Evolutionary conservation across 1,140 invertebrate genomes (phyloP), one percentile per base, ranked within the genome.

Genomic region (Neodiprion lecontei): DNA sequence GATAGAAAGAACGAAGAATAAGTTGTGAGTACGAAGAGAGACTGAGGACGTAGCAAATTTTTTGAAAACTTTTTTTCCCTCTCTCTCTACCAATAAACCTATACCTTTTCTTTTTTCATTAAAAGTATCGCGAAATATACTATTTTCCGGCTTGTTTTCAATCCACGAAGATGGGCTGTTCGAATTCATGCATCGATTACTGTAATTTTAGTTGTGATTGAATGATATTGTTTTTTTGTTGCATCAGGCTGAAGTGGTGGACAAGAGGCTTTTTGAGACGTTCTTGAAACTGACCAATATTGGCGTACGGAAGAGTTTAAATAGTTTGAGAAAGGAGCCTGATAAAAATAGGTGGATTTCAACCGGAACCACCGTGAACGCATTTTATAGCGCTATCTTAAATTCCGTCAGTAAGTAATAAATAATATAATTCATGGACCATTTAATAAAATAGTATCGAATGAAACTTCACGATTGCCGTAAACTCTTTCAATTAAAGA

Each of bases 381-480:
- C 94, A 4, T 96, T 93, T 85, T 95, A 95, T 79, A 95, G 94
- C 61, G 91, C 93, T 0, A 92, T 93, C 17, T 89, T 94, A n/a
- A 96, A 96, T 85, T 93, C 93, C 83, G 94, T 96, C 84, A 94
- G 94, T 95, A 86, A 93, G 93, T 93, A 81, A 40, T n/a, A 61
- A 81, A 40, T n/a, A 61, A 8, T 61, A n/a, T n/a, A 61, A 40
- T 40, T 2, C 28, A 40, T 40, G 28, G 28, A 40, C 28, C 28
- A 40, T 40, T 40, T 5, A 40, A 40, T 40, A 40, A 40, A 40
- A 72, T 65, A 28, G 70, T 77, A 77, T 77, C 77, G 74, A 61
- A 23, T 21, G 75, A 70, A 76, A 61, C 11, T 61, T 61, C 28
- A 40, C 28, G 28, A 40, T 3, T 40, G 28, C 28, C 28, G 28